These are phyloP conservation scores for Trachurus trachurus DNA, from an alignment of 2,797 vertebrate species.

Conservation along the genomic window DNA sequence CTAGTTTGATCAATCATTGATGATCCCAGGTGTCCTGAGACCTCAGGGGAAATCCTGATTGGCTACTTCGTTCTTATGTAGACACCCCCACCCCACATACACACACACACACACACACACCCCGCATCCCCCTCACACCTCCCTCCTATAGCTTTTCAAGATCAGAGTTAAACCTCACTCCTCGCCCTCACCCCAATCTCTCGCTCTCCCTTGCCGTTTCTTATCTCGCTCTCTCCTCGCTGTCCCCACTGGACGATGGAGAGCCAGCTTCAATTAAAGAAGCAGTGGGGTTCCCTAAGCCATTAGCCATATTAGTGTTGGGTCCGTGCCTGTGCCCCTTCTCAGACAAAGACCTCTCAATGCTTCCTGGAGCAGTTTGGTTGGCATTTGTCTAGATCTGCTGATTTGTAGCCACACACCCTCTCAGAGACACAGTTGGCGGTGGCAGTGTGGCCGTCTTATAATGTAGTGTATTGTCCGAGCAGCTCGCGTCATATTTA, in stretches of 20 bases:
- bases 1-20: constrained; percentile 85
- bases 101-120: constrained; percentile 29
- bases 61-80: constrained; percentile 46
- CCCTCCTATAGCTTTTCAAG: constrained; percentile 58
- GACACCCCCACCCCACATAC: constrained; percentile 19
- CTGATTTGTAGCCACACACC: constrained; percentile 49
- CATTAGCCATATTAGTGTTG: constrained; percentile 84
- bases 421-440: constrained; percentile 41
- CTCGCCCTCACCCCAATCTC: constrained; percentile 46
- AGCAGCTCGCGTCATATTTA: constrained; percentile 17
- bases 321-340: constrained; percentile 71
- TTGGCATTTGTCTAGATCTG: constrained; percentile 58
- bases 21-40: constrained; percentile 85
- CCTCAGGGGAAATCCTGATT: constrained; percentile 76
- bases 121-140: constrained; percentile 42
- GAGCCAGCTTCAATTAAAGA: constrained; percentile 85
- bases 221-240: constrained; percentile 65
- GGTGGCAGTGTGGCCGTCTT: constrained; percentile 11
- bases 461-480: constrained; percentile 19
- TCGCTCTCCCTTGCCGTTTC: constrained; percentile 52
- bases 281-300: constrained; percentile 83
- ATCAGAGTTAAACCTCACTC: constrained; percentile 62
- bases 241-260: constrained; percentile 61
- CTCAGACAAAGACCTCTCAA: constrained; percentile 74
- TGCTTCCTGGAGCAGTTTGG: constrained; percentile 60